Evolutionary conservation across 30 jellyfish, hydroid and myxozoan species (phyloP).

Genomic region (Turritopsis dohrnii): DNA sequence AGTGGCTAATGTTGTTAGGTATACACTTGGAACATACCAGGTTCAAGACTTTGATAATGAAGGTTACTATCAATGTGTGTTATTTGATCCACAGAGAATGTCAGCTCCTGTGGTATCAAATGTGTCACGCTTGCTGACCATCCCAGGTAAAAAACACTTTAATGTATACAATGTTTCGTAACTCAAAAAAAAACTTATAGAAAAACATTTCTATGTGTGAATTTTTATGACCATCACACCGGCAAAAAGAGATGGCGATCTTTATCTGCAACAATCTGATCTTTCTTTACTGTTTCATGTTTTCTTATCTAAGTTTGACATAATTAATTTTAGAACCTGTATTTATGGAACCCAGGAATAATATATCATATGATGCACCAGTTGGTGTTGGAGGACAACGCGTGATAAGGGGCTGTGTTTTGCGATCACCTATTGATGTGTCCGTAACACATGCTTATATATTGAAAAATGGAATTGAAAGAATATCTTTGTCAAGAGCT

Average conservation of each 20-base stretch:
- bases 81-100: background rate
- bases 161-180: too few species aligned
- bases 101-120: background rate
- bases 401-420: background rate
- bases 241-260: too few species aligned
- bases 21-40: background rate
- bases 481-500: background rate
- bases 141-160: background rate
- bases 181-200: too few species aligned
- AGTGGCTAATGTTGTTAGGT: background rate
- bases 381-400: background rate
- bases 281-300: too few species aligned
- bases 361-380: background rate
- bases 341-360: background rate
- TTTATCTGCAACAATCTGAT: too few species aligned
- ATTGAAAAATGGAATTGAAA: background rate
- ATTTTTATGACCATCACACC: too few species aligned
- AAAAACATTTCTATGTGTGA: too few species aligned
- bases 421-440: background rate
- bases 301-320: background rate
- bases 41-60: background rate
- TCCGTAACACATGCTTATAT: background rate
- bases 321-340: background rate
- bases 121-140: background rate
- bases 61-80: background rate